A percentile compares a stretch with the other conserved stretches of the same genome.
Conservation (phyloP, 2,888 invertebrate species). For the Plebejus anna region DNA sequence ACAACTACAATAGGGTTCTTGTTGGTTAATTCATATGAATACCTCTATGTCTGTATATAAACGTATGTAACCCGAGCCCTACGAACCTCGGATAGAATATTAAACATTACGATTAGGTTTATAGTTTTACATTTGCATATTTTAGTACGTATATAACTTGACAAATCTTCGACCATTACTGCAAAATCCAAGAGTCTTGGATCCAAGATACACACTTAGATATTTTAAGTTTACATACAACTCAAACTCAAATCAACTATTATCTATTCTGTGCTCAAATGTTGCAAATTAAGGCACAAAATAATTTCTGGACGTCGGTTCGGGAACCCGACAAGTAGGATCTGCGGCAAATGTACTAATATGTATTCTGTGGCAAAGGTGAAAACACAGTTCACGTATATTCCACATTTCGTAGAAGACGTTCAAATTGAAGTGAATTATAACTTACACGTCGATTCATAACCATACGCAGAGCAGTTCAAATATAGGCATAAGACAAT, state of each 20-base stretch:
- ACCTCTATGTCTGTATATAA: not conserved
- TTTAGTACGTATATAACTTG: not conserved
- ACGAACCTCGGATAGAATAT: not conserved
- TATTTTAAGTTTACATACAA: not conserved
- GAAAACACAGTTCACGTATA: slow-evolving; percentile 6
- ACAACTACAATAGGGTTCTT: not conserved
- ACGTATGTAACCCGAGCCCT: not conserved
- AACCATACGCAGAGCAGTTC: slow-evolving; percentile 43
- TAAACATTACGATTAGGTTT: slow-evolving; percentile 6
- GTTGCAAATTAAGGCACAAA: not conserved
- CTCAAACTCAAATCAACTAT: not conserved
- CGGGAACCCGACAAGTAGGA: not conserved
- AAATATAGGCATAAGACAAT: slow-evolving; percentile 57
- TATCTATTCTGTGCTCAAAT: not conserved
- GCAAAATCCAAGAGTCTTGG: not conserved
- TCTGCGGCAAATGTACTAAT: no score
- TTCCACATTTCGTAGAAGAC: slow-evolving; percentile 27
- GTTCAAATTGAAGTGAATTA: slow-evolving; percentile 30
- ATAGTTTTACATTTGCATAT: not conserved
- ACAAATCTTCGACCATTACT: not conserved
- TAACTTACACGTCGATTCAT: slow-evolving; percentile 33
- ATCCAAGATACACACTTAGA: not conserved
- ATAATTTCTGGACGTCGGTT: not conserved
- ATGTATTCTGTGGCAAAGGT: not conserved
- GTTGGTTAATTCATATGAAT: slow-evolving; percentile 18